Evolutionary conservation across 1,140 invertebrate species (phyloP).

Genomic region (Berghia stephanieae): DNA sequence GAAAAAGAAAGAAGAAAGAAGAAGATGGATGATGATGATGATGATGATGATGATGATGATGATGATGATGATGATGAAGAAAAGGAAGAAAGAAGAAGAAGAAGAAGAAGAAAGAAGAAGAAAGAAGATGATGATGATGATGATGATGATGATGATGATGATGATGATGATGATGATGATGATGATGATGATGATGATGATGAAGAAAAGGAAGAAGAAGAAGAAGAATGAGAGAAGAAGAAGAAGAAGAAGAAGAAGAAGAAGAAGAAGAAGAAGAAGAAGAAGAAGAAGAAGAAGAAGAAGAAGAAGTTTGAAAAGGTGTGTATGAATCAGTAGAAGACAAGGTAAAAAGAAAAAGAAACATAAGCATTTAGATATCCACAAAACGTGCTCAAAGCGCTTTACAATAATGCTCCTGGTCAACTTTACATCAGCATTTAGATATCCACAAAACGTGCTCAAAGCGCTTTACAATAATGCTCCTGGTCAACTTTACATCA

Average conservation of each 20-base stretch:
- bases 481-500: too few relatives aligned
- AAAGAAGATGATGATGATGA: not conserved
- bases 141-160: too few relatives aligned
- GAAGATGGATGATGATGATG: not conserved
- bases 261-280: not conserved
- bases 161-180: not conserved
- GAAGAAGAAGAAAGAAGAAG: not conserved
- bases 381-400: not conserved
- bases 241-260: too few relatives aligned
- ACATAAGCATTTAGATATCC: not conserved
- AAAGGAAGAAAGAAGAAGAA: not conserved
- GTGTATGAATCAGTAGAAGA: not conserved
- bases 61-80: not conserved
- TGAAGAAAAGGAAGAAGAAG: not conserved
- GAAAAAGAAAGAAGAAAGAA: not conserved
- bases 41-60: not conserved
- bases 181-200: not conserved
- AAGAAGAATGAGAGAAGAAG: not conserved
- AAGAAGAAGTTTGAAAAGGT: not conserved
- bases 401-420: not conserved
- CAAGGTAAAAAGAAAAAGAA: not conserved
- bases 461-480: too few relatives aligned
- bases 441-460: constrained; percentile 26
- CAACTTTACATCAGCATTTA: constrained; percentile 15
- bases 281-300: not conserved